phyloP scores from a whole-genome alignment of 1,140 invertebrate genomes.

The Coptotermes formosanus region DNA sequence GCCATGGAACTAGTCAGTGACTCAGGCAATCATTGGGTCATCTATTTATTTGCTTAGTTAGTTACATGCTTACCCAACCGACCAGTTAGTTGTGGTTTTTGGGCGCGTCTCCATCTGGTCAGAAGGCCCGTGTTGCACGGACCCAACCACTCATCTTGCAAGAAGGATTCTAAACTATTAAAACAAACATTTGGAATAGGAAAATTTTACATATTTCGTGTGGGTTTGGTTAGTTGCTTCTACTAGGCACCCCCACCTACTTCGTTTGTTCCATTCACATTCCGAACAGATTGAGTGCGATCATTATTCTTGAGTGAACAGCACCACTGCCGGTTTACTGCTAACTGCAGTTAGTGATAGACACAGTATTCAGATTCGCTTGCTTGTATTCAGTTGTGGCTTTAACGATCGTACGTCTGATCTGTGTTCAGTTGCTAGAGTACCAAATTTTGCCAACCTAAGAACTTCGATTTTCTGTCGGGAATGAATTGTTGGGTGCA shows the following conservation, averaged over 20 bases:
- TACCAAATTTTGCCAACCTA: too few relatives aligned
- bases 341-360: not conserved
- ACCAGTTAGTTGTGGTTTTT: too few relatives aligned
- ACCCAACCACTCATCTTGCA: not conserved
- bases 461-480: too few relatives aligned
- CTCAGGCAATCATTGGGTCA: too few relatives aligned
- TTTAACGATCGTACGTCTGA: too few relatives aligned
- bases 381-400: too few relatives aligned
- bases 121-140: not conserved
- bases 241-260: not conserved
- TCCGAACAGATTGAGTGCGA: conserved; percentile 6
- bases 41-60: too few relatives aligned
- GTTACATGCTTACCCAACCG: too few relatives aligned
- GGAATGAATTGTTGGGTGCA: too few relatives aligned
- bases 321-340: not conserved
- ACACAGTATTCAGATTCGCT: too few relatives aligned
- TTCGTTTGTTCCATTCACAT: not conserved
- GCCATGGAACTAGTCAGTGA: too few relatives aligned
- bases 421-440: too few relatives aligned
- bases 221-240: conserved; percentile 4
- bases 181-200: not conserved
- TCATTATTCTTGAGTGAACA: not conserved
- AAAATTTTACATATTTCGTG: conserved; percentile 1
- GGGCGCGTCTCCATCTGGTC: not conserved
- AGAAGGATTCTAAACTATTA: not conserved